Base-by-base conservation (phyloP, 1,140 invertebrate genomes). In the Hyles euphorbiae region DNA sequence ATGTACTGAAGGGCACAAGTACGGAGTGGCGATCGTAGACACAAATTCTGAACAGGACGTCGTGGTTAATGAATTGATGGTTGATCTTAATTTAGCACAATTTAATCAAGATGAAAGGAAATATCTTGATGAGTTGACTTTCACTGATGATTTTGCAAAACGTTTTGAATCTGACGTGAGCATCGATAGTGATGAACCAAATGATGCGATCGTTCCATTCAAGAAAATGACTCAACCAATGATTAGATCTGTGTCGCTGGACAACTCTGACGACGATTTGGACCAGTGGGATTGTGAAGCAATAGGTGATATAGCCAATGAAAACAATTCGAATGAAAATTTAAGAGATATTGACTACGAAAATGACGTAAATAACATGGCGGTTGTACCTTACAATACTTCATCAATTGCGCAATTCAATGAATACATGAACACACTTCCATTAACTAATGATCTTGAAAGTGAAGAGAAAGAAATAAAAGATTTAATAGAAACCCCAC, bases 1-100 rank as follows among this genome's bases (percentile, higher is more conserved):
- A 56, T 65, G 64, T 44, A 90, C 89, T 9, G 74, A 60, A 9
- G 87, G 83, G 3, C 64, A 81, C 34, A 89, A 89, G 74, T 90
- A 89, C 61, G 73, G 72, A 2, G 63, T 89, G 5, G 61, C 69
- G 34, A 51, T 90, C 32, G 67, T 83, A 34, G 87, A 90, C 46
- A 83, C 78, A 0, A 75, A 78, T 58, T 56, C 56, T 1, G 67
- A 73, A 7, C n/a, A 72, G 45, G 78, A 87, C 62, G 22, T 87
- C 5, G 53, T 82, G 11, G 68, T 88, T 3, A 86, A 88, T 65
- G 60, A 80, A 56, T 34, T 75, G 44, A 76, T 90, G 64, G 64
- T 89, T 5, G 73, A 86, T 7, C 43, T 79, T 4, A 80, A 81
- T 63, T 66, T 89, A 10, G 85, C 81, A 22, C 50, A 65, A 58